Evolutionary conservation across 2,113 vertebrate species (phyloP).

Genomic region (Gadus chalcogrammus): DNA sequence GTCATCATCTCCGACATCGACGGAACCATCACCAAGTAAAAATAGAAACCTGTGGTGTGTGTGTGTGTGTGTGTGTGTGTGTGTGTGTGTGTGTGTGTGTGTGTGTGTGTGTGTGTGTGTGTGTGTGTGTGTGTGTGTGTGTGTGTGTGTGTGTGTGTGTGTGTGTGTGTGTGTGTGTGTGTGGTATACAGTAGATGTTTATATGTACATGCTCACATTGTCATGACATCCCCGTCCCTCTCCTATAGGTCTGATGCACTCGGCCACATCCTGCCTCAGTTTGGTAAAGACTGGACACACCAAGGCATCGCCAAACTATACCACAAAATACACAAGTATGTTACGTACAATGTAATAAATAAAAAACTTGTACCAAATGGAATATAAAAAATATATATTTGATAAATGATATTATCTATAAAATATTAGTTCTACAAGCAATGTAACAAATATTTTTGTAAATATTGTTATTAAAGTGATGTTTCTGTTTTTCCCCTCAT

Average conservation of each 20-base stretch:
- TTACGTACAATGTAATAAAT: conserved; percentile 47
- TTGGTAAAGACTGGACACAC: conserved; percentile 97
- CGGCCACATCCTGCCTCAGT: conserved; percentile 89
- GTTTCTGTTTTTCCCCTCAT: conserved; percentile 1
- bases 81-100: no score
- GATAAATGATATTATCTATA: no score
- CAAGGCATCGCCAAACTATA: conserved; percentile 88
- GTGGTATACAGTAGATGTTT: not conserved
- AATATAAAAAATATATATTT: no score
- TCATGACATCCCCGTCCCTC: conserved; percentile 5
- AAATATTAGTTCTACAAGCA: no score
- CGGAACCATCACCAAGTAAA: conserved; percentile 94
- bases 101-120: no score
- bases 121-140: not conserved
- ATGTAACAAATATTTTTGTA: no score
- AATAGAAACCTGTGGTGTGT: not conserved
- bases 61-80: no score
- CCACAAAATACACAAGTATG: conserved; percentile 92
- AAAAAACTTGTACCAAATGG: no score
- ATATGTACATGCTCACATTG: not conserved
- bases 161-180: not conserved
- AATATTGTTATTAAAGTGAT: not conserved
- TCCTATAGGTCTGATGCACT: conserved; percentile 85
- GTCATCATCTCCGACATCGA: conserved; percentile 95
- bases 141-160: not conserved